Base-by-base conservation (phyloP, 2,888 invertebrate species). In the Cybosia mesomella region DNA sequence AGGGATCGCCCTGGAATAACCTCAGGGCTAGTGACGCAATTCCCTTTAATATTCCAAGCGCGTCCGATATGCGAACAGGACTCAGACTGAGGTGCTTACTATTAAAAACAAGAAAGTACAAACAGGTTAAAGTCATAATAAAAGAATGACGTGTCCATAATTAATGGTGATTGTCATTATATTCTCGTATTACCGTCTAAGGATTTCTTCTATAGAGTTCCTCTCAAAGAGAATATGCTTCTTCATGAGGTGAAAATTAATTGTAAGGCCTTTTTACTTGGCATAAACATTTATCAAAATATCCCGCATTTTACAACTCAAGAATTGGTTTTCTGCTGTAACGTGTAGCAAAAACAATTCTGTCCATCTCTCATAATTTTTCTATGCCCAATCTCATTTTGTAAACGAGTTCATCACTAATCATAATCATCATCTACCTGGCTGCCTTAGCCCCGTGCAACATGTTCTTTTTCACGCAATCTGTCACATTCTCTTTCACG, bases 1-100 rank as follows among this genome's bases (percentile, higher is more conserved):
- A 81, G 86, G 88, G 86, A 85, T 84, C 82, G 86, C 83, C 81
- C 85, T 77, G 85, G 81, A 84, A 77, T 81, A 82, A 83, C 83
- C 84, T 75, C 74, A 80, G 83, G 84, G 85, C 81, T 83, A 73
- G 70, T 86, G 88, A 86, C 85, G 86, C 83, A 81, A 72, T 71
- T 68, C 68, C 71, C 76, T 83, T 86, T 86, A 85, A 82, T 82
- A 89, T 89, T 89, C 89, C 81, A 77, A 68, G 66, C 79, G 75
- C 81, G 80, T 75, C 62, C 64, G 60, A 18, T 71, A 71, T 70
- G 70, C 72, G 67, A 73, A 74, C 82, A 80, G 73, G 82, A 78
- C 77, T 61, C 64, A 15, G 72, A 62, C 73, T 57, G 70, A 66
- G 67, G 71, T 73, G 71, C 68, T 78, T 75, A 74, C 80, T 74